These are phyloP conservation scores for Tolypeutes matacus DNA, from an alignment of 2,797 vertebrate species.

Conservation along the genomic window DNA sequence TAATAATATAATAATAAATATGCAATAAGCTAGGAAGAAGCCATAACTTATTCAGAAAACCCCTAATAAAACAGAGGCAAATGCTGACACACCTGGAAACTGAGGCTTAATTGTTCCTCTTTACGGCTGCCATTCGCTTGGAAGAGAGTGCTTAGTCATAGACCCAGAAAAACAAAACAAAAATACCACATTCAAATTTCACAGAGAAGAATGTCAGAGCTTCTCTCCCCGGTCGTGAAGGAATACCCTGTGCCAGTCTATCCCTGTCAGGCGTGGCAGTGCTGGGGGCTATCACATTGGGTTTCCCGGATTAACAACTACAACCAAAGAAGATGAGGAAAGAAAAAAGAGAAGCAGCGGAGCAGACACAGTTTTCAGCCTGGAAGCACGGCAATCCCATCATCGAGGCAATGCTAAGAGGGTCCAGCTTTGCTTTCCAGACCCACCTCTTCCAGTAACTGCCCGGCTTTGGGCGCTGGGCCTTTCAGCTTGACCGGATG, in stretches of 20 bases:
- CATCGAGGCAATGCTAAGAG: constrained; percentile 51
- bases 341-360: constrained; percentile 33
- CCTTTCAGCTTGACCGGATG: not conserved
- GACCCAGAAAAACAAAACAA: not conserved
- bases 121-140: not conserved
- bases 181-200: not conserved
- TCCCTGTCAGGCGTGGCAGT: not conserved
- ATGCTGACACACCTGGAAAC: not conserved
- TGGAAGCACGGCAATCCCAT: constrained; percentile 37
- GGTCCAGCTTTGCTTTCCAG: constrained; percentile 64
- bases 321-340: constrained; percentile 12
- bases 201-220: not conserved
- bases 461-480: constrained; percentile 27
- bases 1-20: too few species aligned
- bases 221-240: constrained; percentile 25
- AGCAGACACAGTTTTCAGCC: too few species aligned
- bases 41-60: not conserved
- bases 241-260: not conserved
- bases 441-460: constrained; percentile 53
- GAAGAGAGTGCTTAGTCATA: constrained; percentile 19
- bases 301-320: not conserved
- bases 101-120: not conserved
- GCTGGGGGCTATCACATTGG: not conserved
- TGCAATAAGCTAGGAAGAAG: not conserved
- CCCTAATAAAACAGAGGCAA: not conserved